Evolutionary conservation across 2,797 vertebrate species (phyloP).

Genomic region (Epinephelus coioides): DNA sequence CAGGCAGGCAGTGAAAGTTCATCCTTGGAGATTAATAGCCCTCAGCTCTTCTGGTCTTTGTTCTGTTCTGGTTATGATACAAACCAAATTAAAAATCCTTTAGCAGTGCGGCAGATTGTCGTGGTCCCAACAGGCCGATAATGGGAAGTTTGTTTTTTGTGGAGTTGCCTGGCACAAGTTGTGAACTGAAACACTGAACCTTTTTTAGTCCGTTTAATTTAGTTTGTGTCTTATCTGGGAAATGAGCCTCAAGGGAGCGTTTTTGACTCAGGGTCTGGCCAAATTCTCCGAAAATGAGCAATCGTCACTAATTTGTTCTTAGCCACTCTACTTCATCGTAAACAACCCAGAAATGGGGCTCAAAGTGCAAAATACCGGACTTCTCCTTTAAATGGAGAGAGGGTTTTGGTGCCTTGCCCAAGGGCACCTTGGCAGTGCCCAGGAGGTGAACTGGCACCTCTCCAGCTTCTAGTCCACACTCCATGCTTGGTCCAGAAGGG

Average conservation of each 20-base stretch:
- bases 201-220: conserved; percentile 8
- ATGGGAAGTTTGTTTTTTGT: conserved; percentile 42
- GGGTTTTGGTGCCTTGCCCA: too few species aligned
- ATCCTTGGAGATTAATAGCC: conserved; percentile 74
- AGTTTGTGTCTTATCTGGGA: conserved; percentile 9
- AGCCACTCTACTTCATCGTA: too few species aligned
- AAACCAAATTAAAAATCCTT: conserved; percentile 82
- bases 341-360: too few species aligned
- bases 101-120: conserved; percentile 53
- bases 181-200: conserved; percentile 35
- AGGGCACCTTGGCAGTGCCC: too few species aligned
- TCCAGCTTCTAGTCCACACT: too few species aligned
- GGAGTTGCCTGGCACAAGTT: conserved; percentile 21
- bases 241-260: background rate
- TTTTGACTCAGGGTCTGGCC: background rate
- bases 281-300: too few species aligned
- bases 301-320: too few species aligned
- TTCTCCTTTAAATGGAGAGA: too few species aligned
- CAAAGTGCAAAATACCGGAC: too few species aligned
- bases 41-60: conserved; percentile 56
- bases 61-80: conserved; percentile 71
- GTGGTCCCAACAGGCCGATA: conserved; percentile 31
- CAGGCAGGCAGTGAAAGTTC: conserved; percentile 64
- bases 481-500: too few species aligned
- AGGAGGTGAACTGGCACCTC: too few species aligned